Conservation (phyloP, 2,113 vertebrate genomes). For the Triplophysa rosa region DNA sequence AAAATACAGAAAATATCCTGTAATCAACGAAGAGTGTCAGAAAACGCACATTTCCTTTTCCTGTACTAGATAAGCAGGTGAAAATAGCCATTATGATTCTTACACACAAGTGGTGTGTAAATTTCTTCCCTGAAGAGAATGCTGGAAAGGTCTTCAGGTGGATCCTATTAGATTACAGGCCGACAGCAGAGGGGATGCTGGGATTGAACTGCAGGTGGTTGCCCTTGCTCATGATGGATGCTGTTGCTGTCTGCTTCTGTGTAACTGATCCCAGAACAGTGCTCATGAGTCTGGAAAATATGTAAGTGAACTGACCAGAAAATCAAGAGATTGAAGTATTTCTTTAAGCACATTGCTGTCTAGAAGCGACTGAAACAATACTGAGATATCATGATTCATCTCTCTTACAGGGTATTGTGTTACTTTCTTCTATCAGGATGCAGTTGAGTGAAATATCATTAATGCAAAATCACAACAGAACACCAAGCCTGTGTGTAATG, state of each 20-base stretch:
- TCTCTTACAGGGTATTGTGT: too few species aligned
- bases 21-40: not conserved
- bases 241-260: not conserved
- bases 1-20: too few species aligned
- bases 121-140: not conserved
- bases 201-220: constrained; percentile 6
- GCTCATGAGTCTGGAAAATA: too few species aligned
- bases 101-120: not conserved
- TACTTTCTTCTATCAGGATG: too few species aligned
- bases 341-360: too few species aligned
- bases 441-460: too few species aligned
- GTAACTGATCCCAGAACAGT: not conserved
- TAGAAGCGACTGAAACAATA: too few species aligned
- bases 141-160: constrained; percentile 1
- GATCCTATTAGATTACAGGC: constrained; percentile 13
- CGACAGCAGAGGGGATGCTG: not conserved
- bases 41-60: constrained; percentile 1
- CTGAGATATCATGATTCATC: too few species aligned
- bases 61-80: not conserved
- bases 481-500: too few species aligned
- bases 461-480: too few species aligned
- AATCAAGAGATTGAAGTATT: too few species aligned
- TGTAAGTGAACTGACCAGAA: too few species aligned
- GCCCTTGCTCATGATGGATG: not conserved
- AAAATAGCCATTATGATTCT: not conserved